Percentiles rank a stretch among this genome's conserved stretches.
These are phyloP conservation scores for Chrysodeixis includens DNA, from an alignment of 2,888 invertebrate genomes.

Conservation along the genomic window DNA sequence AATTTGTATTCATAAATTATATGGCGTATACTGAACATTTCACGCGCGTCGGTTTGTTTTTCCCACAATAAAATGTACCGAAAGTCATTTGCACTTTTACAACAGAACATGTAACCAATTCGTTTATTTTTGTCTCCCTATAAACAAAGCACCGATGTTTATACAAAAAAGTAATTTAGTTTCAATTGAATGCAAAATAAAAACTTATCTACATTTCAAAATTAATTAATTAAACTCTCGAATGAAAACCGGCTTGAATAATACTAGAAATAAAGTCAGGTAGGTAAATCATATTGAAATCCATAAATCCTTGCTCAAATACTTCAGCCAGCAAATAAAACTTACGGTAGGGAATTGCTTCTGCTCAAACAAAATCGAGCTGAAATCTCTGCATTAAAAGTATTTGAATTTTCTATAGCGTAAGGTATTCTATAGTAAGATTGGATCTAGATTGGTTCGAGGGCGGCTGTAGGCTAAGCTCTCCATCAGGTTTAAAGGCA, in stretches of 20 bases:
- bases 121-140: neutral
- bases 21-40: constrained; percentile 27
- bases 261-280: neutral
- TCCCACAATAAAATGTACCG: constrained; percentile 22
- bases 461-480: constrained; percentile 41
- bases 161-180: neutral
- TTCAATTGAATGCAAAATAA: neutral
- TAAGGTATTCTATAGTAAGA: constrained; percentile 10
- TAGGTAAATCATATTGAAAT: constrained; percentile 14
- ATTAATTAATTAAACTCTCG: neutral
- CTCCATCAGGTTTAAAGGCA: constrained; percentile 36
- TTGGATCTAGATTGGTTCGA: neutral
- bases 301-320: constrained; percentile 32
- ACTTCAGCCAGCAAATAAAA: constrained; percentile 32
- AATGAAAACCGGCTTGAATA: neutral
- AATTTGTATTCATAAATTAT: constrained; percentile 41
- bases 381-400: constrained; percentile 22
- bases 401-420: constrained; percentile 27
- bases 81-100: constrained; percentile 10
- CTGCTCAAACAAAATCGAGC: constrained; percentile 26
- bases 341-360: constrained; percentile 14
- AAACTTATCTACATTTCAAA: neutral
- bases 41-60: constrained; percentile 28
- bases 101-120: constrained; percentile 21
- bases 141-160: neutral